phyloP scores from a whole-genome alignment of 2,113 vertebrate genomes.

The Cygnus atratus region DNA sequence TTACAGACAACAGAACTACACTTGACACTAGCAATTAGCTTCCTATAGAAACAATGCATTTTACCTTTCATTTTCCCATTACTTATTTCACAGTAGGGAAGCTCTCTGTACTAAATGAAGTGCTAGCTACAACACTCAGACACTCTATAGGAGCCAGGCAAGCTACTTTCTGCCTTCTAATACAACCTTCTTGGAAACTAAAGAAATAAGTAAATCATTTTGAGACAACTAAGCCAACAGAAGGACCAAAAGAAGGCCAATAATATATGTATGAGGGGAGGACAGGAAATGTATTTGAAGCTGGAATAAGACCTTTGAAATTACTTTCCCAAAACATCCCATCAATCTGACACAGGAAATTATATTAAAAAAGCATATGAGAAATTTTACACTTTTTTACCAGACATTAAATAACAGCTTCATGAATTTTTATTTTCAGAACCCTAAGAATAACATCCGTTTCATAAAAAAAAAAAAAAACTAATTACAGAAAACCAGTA shows the following conservation, averaged over 20 bases:
- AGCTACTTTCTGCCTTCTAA: background rate
- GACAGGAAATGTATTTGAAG: background rate
- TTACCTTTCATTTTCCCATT: background rate
- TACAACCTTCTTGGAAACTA: background rate
- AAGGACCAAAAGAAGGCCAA: background rate
- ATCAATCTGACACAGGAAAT: background rate
- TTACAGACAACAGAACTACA: background rate
- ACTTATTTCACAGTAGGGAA: background rate
- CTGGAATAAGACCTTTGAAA: background rate
- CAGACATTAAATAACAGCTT: background rate
- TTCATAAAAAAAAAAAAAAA: background rate
- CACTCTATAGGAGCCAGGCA: background rate
- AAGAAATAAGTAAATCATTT: background rate
- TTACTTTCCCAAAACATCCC: background rate
- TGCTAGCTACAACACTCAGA: background rate
- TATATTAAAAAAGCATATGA: background rate
- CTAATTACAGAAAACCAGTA: background rate
- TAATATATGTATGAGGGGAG: background rate
- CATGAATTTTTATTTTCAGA: background rate
- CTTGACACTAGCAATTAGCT: background rate
- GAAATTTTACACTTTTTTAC: background rate
- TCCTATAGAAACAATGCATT: background rate
- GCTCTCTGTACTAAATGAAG: background rate
- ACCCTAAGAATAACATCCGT: background rate
- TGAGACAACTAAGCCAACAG: background rate